Base-by-base conservation (phyloP, 2,888 invertebrate species). In the Isotomurus palustris region DNA sequence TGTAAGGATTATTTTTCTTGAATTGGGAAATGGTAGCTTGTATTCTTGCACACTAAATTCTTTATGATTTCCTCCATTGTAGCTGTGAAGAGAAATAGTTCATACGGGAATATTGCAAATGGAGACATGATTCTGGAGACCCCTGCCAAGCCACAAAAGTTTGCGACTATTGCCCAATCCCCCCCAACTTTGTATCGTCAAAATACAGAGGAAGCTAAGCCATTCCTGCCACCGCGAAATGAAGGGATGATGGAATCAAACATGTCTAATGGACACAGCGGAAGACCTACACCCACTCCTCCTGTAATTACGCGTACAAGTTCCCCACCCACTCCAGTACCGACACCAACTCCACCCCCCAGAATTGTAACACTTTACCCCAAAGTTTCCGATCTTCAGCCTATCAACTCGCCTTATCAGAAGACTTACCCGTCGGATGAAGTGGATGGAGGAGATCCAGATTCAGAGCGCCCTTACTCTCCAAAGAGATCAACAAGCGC, bases 351-450 rank as follows among this genome's bases (percentile, higher is more conserved):
- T 35, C 6, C 48, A 3, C 5, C 12, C 12, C 48, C 48, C 3
- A 8, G 8, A n/a, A 19, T 49, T n/a, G 48, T 49, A 6, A 35
- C 17, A 35, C 10, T 49, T 19, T 29, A 49, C 22, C 48, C 48
- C 21, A 49, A 49, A 19, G 19, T 49, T 6, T n/a, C 27, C 3
- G 19, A 17, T 5, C 4, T 14, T 3, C 5, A 27, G 6, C 14
- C 14, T 5, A 4, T 17, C 35, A 29, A 35, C 35, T 5, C 27
- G 35, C 32, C 32, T 21, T 38, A 38, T 14, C 38, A 38, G 19
- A 5, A 38, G n/a, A 38, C 5, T 38, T 38, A 5, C n/a, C n/a
- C n/a, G n/a, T 38, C 5, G 5, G 38, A 38, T 38, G 38, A 38
- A 14, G n/a, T 38, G 8, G 38, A 38, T 14, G 5, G n/a, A 4